Base-by-base conservation (phyloP, 1,140 invertebrate species). In the Drosophila ambigua region DNA sequence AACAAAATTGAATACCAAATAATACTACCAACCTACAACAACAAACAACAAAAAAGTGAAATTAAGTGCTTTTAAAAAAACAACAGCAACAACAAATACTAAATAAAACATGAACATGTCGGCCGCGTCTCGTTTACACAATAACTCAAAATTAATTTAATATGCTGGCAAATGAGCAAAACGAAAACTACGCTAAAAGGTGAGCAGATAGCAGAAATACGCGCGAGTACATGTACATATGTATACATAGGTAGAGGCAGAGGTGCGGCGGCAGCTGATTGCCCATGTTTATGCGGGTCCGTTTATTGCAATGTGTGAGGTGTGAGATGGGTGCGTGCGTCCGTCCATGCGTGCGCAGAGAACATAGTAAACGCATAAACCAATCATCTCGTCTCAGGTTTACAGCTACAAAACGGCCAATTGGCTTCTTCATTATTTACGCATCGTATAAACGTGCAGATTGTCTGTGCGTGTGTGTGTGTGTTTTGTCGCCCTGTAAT, bases 71-170 rank as follows among this genome's bases (percentile, higher is more conserved):
- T 75, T 55, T 67, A 74, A 69, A 80, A 75, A 31, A 31, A 39
- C 44, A 77, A 23, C 41, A 63, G 41, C 48, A 55, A 45, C 24
- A 73, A 57, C 45, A 54, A 48, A 60, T 63, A 15, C 45, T n/a
- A 24, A 49, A 20, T 58, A 78, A 57, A 72, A 49, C 73, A 85
- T 41, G 71, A 85, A 81, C 64, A 82, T 82, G 82, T 78, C 82
- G 66, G 61, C 76, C 75, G 66, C 79, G 83, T 79, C 79, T 83
- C 83, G 79, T 88, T 87, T 87, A 83, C 84, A 87, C 79, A 87
- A 87, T 76, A 88, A 88, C 79, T 88, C 75, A 72, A 75, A 87
- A 88, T 77, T 87, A 87, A 87, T 88, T 87, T 73, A 88, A 88
- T 77, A 88, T 88, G 83, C 74, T 89, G 83, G 79, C 76, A 83